phyloP scores from a whole-genome alignment of 1,140 invertebrate genomes.

The Ganaspis sp. region DNA sequence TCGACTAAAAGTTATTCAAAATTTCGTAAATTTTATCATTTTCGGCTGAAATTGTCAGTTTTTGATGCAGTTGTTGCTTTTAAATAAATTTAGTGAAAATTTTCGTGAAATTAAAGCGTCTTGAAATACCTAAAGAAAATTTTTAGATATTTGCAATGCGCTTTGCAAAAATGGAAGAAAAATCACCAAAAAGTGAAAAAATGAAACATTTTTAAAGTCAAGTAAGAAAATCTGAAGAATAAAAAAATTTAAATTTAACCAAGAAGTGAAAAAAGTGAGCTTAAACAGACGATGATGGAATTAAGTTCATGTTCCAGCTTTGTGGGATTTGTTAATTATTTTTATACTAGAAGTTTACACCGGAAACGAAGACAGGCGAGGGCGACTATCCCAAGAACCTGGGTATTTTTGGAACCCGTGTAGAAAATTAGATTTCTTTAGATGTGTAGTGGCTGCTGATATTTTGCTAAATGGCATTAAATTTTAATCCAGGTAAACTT shows the following conservation, averaged over 20 bases:
- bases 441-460: slow-evolving; percentile 42
- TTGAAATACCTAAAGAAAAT: no score
- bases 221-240: no score
- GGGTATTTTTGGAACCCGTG: slow-evolving; percentile 44
- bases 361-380: slow-evolving; percentile 47
- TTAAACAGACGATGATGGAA: slow-evolving; percentile 38
- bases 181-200: no score
- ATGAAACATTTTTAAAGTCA: no score
- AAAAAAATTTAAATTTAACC: not conserved
- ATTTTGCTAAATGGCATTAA: slow-evolving; percentile 42
- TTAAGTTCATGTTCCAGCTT: slow-evolving; percentile 52
- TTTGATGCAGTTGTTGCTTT: no score
- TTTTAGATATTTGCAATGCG: no score
- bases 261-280: not conserved
- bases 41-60: no score
- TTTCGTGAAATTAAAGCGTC: no score
- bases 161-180: no score
- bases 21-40: no score
- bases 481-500: slow-evolving; percentile 44
- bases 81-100: no score
- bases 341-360: slow-evolving; percentile 54
- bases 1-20: no score
- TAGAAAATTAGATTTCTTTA: slow-evolving; percentile 46
- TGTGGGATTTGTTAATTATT: slow-evolving; percentile 55
- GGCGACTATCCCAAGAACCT: slow-evolving; percentile 48